phyloP scores from a whole-genome alignment of 2,888 invertebrate species.

The Nasonovia ribisnigri region DNA sequence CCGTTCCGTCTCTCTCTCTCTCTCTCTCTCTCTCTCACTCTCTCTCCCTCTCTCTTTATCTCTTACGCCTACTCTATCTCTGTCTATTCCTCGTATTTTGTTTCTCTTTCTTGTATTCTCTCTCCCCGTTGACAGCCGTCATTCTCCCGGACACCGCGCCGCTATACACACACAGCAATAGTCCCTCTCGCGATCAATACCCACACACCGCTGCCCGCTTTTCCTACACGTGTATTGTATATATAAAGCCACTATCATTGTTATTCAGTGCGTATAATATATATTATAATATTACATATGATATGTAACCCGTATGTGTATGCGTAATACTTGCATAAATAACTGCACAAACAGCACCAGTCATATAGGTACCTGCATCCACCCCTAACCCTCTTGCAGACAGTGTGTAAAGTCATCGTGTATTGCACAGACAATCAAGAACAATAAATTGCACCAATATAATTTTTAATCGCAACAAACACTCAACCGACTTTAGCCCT shows the following conservation, averaged over 20 bases:
- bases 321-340: neutral
- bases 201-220: constrained; percentile 20
- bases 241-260: neutral
- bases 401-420: neutral
- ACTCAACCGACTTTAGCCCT: neutral
- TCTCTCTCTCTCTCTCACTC: neutral
- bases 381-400: neutral
- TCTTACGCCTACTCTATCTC: neutral
- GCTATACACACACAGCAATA: constrained; percentile 19
- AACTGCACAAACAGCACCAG: neutral
- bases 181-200: constrained; percentile 48
- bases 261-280: neutral
- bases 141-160: constrained; percentile 56
- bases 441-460: neutral
- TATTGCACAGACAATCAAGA: neutral
- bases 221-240: neutral
- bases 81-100: neutral
- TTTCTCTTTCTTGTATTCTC: constrained; percentile 27
- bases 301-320: neutral
- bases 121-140: constrained; percentile 63
- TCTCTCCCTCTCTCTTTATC: neutral
- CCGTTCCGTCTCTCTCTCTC: neutral
- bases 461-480: neutral
- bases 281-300: neutral
- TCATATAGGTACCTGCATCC: neutral